A percentile compares a stretch with the other conserved stretches of the same genome.
phyloP scores from a whole-genome alignment of 2,888 invertebrate genomes.

The Papilio demoleus region DNA sequence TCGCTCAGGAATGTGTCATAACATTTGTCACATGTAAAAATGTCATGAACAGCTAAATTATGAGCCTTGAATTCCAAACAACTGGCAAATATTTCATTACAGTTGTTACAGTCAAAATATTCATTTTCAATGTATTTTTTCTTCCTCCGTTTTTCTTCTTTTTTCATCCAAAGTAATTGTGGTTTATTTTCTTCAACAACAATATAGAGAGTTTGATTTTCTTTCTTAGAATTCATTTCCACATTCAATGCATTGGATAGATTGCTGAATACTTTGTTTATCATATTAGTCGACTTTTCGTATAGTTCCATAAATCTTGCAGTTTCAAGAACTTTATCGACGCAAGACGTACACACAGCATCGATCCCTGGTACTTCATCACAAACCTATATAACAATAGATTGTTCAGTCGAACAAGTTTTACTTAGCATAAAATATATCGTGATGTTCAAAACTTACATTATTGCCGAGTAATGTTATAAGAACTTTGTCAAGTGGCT shows the following conservation, averaged over 20 bases:
- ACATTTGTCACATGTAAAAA: conserved; percentile 63
- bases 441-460: conserved; percentile 50
- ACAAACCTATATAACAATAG: conserved; percentile 54
- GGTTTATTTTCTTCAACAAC: conserved; percentile 56
- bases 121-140: conserved; percentile 42
- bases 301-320: conserved; percentile 60
- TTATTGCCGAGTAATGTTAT: conserved; percentile 56
- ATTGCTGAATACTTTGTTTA: conserved; percentile 61
- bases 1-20: conserved; percentile 52
- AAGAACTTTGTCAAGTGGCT: conserved; percentile 56
- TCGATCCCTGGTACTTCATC: conserved; percentile 67
- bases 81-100: conserved; percentile 53
- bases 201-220: conserved; percentile 60
- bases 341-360: conserved; percentile 66
- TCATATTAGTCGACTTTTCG: conserved; percentile 53
- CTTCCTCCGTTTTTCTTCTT: conserved; percentile 43
- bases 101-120: conserved; percentile 54
- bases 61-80: conserved; percentile 58
- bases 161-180: conserved; percentile 57
- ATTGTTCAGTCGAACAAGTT: background rate
- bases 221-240: conserved; percentile 49
- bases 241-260: conserved; percentile 54
- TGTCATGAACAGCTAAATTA: conserved; percentile 54
- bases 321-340: conserved; percentile 56
- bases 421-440: background rate